These are phyloP conservation scores for Platerodrilus igneus DNA, from an alignment of 2,888 invertebrate genomes.

Conservation along the genomic window DNA sequence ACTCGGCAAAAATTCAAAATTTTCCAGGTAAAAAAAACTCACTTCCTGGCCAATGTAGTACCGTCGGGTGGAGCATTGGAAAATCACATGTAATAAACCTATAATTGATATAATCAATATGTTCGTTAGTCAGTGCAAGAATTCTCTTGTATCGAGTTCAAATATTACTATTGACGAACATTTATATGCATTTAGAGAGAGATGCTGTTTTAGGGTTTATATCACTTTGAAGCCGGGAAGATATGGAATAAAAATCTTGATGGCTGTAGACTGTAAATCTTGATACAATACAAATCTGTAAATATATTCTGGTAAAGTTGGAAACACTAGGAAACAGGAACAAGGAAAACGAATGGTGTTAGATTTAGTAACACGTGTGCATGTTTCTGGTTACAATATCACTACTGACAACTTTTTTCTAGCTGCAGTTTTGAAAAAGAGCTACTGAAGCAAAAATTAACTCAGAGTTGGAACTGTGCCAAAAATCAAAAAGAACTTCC, in stretches of 20 bases:
- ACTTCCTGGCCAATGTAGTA: too few species aligned
- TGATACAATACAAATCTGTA: background rate
- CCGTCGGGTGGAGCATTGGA: too few species aligned
- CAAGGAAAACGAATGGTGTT: constrained; percentile 5
- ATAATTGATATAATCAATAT: background rate
- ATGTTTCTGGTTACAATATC: constrained; percentile 3
- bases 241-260: constrained; percentile 1
- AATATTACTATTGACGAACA: constrained; percentile 3
- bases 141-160: background rate
- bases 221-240: background rate
- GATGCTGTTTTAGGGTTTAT: background rate
- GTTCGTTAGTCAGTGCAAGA: constrained; percentile 2
- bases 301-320: constrained; percentile 4
- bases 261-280: background rate
- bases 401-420: constrained; percentile 6
- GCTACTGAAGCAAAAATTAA: constrained; percentile 6
- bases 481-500: background rate
- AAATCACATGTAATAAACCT: too few species aligned
- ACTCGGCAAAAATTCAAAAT: too few species aligned
- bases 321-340: constrained; percentile 3
- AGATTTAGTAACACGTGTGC: background rate
- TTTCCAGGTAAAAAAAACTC: too few species aligned
- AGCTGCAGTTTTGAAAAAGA: background rate
- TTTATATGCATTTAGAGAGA: background rate
- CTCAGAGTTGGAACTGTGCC: constrained; percentile 1